Evolutionary conservation across 2,797 vertebrate genomes (phyloP).

Genomic region (Acrossocheilus fasciatus): DNA sequence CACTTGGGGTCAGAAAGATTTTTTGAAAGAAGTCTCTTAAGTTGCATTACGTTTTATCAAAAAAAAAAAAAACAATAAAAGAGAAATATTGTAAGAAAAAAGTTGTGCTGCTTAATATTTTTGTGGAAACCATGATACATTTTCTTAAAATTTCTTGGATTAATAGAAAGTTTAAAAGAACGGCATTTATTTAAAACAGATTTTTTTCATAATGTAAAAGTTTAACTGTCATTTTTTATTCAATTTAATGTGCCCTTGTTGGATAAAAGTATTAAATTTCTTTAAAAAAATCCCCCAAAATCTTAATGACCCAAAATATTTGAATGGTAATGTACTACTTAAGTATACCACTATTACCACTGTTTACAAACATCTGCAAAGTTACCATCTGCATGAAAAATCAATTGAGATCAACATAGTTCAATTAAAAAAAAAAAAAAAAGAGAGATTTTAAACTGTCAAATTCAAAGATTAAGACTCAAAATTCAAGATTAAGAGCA

Average conservation of each 20-base stretch:
- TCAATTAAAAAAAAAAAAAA: constrained; percentile 14
- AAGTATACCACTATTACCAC: constrained; percentile 26
- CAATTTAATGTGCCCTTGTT: background rate
- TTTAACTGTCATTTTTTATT: background rate
- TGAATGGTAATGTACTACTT: background rate
- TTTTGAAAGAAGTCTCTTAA: background rate
- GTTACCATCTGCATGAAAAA: constrained; percentile 22
- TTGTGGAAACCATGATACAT: background rate
- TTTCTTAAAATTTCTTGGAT: background rate
- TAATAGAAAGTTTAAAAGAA: background rate
- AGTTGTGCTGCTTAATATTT: background rate
- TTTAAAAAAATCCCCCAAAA: background rate
- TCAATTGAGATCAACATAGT: constrained; percentile 9
- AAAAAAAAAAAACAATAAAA: background rate
- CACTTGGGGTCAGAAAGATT: background rate
- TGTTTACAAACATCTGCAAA: constrained; percentile 32
- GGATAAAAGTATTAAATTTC: background rate
- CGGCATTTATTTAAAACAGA: background rate
- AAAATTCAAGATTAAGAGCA: constrained; percentile 17
- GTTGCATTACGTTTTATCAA: background rate
- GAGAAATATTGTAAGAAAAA: background rate
- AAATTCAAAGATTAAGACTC: constrained; percentile 15
- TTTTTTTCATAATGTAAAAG: background rate
- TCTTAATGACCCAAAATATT: background rate
- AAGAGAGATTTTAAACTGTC: constrained; percentile 54